Conservation (phyloP, 2,113 vertebrate genomes). For the Oncorhynchus nerka region DNA sequence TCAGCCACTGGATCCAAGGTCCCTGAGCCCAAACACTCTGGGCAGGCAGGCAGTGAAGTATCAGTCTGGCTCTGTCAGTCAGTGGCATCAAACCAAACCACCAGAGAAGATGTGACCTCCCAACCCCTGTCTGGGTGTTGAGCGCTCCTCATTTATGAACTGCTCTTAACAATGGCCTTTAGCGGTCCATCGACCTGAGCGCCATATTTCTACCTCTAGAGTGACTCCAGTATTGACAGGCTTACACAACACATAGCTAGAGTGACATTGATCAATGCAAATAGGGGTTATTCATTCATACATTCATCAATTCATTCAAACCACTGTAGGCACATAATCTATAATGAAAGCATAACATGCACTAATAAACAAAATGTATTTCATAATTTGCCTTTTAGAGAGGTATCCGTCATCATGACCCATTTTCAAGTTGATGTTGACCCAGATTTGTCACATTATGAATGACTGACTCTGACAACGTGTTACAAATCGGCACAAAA, state of each 20-base stretch:
- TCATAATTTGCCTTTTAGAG: too few relatives aligned
- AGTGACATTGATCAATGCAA: conserved; percentile 3
- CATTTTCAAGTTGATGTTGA: too few relatives aligned
- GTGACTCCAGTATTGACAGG: not conserved
- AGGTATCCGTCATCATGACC: too few relatives aligned
- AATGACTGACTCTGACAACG: too few relatives aligned
- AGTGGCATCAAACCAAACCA: conserved; percentile 31
- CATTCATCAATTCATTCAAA: not conserved
- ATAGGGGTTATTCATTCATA: not conserved
- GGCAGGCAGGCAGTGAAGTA: conserved; percentile 16
- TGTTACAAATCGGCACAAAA: too few relatives aligned
- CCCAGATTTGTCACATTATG: too few relatives aligned
- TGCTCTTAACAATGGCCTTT: conserved; percentile 33
- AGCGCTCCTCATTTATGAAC: conserved; percentile 42
- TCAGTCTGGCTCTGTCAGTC: conserved; percentile 35
- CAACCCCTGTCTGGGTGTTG: conserved; percentile 19
- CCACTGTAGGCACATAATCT: not conserved
- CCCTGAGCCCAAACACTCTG: conserved; percentile 12
- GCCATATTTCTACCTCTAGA: conserved; percentile 17
- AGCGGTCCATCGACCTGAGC: conserved; percentile 20
- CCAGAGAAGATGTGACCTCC: conserved; percentile 35
- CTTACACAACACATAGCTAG: not conserved
- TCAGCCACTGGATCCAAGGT: not conserved
- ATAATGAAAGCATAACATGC: not conserved
- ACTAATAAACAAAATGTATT: not conserved